Conservation (phyloP, 2,113 vertebrate species). For the cattle (Bos taurus) region ARS-UCD2.0 NW_020192292.1:5815501-5816000, state of each 20-base stretch:
- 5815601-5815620: conserved; percentile 42
- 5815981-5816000: background rate
- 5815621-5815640: conserved; percentile 46
- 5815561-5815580: conserved; percentile 60
- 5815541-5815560: conserved; percentile 34
- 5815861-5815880: background rate
- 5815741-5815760: conserved; percentile 58
- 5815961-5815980: background rate
- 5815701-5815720: conserved; percentile 45
- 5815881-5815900: background rate
- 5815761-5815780: background rate
- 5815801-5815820: too few relatives aligned
- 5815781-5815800: background rate
- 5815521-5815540: conserved; percentile 32
- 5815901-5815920: background rate
- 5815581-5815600: conserved; percentile 10
- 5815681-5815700: conserved; percentile 50
- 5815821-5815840: too few relatives aligned
- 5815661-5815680: conserved; percentile 65
- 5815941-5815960: background rate
- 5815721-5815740: conserved; percentile 39
- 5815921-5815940: background rate
- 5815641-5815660: conserved; percentile 56
- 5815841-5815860: background rate
- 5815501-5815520: background rate